Evolutionary conservation across 2,113 vertebrate genomes (phyloP).

Genomic region (Pimephales promelas): DNA sequence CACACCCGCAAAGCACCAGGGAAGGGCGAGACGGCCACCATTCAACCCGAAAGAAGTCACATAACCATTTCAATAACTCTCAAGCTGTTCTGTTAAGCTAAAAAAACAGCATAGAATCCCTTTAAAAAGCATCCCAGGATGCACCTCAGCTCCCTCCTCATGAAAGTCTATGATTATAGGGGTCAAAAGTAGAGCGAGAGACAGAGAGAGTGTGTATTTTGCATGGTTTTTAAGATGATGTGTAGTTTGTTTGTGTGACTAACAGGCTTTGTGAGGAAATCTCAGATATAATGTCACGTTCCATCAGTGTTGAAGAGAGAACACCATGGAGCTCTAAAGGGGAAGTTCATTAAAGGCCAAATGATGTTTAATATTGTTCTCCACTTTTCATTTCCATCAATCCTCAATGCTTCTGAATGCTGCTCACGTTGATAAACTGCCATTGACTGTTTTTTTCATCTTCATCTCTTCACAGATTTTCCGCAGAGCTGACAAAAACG

Average conservation of each 20-base stretch:
- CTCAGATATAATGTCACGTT: not conserved
- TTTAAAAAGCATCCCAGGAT: not conserved
- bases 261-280: not conserved
- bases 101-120: no score
- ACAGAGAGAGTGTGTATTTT: not conserved
- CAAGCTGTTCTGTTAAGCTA: no score
- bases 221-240: not conserved
- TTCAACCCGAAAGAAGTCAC: no score
- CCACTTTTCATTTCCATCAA: not conserved
- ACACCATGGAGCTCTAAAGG: not conserved
- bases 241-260: not conserved
- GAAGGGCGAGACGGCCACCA: no score
- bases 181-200: not conserved
- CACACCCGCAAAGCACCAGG: no score
- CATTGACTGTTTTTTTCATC: conserved; percentile 40
- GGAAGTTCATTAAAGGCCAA: conserved; percentile 3
- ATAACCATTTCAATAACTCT: no score
- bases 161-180: not conserved
- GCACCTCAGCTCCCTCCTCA: not conserved
- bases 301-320: not conserved
- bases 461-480: conserved; percentile 72
- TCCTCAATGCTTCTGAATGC: not conserved
- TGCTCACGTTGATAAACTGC: not conserved
- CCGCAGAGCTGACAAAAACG: conserved; percentile 80
- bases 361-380: conserved; percentile 13